A percentile compares a stretch with the other conserved stretches of the same genome.
These are phyloP conservation scores for Illadopsis cleaveri DNA, from an alignment of 2,113 vertebrate species.

Conservation along the genomic window DNA sequence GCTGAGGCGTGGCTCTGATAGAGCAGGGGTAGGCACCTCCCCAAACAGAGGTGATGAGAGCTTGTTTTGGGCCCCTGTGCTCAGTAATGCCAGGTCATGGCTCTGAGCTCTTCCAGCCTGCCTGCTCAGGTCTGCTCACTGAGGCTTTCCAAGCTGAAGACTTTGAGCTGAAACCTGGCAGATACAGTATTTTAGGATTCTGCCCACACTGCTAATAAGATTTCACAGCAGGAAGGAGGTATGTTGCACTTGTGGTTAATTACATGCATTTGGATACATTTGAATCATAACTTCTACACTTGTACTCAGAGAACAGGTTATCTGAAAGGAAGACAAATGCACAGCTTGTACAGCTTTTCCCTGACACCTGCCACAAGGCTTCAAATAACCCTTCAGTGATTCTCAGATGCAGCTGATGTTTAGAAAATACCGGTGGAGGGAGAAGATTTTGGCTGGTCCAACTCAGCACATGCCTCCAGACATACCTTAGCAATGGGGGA, in stretches of 20 bases:
- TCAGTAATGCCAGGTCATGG: neutral
- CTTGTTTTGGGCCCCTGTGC: neutral
- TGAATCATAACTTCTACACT: constrained; percentile 8
- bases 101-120: neutral
- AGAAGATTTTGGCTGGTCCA: neutral
- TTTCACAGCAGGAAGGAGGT: constrained; percentile 21
- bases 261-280: constrained; percentile 37
- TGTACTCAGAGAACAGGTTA: neutral
- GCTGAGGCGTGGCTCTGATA: fast-evolving
- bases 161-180: neutral
- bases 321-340: neutral
- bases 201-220: constrained; percentile 24
- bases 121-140: neutral
- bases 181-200: neutral
- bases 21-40: neutral
- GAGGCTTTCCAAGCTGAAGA: neutral
- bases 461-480: neutral
- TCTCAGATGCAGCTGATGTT: neutral
- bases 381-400: neutral
- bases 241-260: constrained; percentile 50
- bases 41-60: too few relatives aligned
- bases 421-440: neutral
- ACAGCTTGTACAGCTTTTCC: neutral
- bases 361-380: neutral
- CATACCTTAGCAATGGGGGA: neutral